A percentile compares a stretch with the other conserved stretches of the same genome.
phyloP scores from a whole-genome alignment of 2,113 vertebrate genomes.

The Capreolus pygargus region DNA sequence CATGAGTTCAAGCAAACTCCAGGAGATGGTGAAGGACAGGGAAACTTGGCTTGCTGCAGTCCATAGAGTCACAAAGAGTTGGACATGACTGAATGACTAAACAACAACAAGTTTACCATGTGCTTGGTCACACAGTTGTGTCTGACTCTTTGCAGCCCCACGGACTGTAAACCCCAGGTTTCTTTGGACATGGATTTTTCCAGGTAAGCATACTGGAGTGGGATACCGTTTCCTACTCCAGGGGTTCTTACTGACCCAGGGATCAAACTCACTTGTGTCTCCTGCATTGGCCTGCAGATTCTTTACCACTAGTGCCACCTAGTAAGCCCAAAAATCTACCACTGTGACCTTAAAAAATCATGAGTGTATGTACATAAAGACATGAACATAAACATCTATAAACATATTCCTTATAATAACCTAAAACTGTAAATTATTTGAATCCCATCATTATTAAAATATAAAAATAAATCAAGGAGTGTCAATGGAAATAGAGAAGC shows the following conservation, averaged over 20 bases:
- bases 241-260: background rate
- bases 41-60: background rate
- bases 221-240: background rate
- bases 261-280: background rate
- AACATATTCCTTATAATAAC: background rate
- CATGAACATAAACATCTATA: background rate
- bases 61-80: background rate
- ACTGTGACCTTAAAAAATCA: background rate
- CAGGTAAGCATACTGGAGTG: background rate
- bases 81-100: background rate
- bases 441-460: background rate
- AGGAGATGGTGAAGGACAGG: background rate
- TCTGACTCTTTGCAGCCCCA: background rate
- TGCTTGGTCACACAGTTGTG: background rate
- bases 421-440: background rate
- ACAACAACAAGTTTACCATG: background rate
- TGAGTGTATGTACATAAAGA: background rate
- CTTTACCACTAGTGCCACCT: background rate
- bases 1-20: background rate
- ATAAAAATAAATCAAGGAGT: background rate
- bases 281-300: background rate
- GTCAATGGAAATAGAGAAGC: background rate
- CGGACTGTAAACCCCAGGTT: background rate
- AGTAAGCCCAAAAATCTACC: background rate
- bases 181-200: background rate